Evolutionary conservation across 35 echinoderm and acorn worm species (phyloP), one percentile per base, ranked within the genome.

Genomic region (Nesometra sesokonis): DNA sequence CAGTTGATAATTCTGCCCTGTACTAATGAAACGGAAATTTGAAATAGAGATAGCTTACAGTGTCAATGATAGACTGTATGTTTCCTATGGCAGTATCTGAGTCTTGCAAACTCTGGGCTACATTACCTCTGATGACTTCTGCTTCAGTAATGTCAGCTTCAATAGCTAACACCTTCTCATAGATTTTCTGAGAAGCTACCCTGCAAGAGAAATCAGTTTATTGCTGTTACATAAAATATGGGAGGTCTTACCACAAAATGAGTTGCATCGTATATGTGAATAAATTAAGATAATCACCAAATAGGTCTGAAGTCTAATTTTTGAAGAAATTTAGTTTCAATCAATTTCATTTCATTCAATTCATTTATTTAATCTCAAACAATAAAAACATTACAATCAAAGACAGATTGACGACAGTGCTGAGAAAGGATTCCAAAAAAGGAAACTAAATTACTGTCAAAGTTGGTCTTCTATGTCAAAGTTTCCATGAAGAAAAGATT

Each of bases 81-180:
- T 84, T 91, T 17, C 46, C 83, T 29, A 88, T 47, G 47, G 88
- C 86, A 13, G 46, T 52, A 35, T 82, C 85, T 34, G 88, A 83
- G 0, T 78, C 76, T 3, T 17, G 29, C 7, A 91, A 15, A 35
- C 84, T 85, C 31, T 82, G 32, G n/a, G 76, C 76, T 23, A 88
- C 82, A 17, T 37, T 46, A 5, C 17, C 33, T 76, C 88, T 88
- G 0, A 81, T 57, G 33, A 79, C 86, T 27, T 78, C 84, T 35
- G 85, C 94, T 46, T 93, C 86, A 0, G 36, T 57, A 13, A 97
- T 30, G 5, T 93, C 84, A 86, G 89, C 52, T 76, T 93, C 89
- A 30, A 91, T 91, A 32, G 35, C 85, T 31, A 89, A 30, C 0
- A 89, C 35, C 21, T 79, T 78, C 17, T 89, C 84, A 17, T 77